Base-by-base conservation (phyloP, 2,797 vertebrate species). In the Peromyscus nudipes region DNA sequence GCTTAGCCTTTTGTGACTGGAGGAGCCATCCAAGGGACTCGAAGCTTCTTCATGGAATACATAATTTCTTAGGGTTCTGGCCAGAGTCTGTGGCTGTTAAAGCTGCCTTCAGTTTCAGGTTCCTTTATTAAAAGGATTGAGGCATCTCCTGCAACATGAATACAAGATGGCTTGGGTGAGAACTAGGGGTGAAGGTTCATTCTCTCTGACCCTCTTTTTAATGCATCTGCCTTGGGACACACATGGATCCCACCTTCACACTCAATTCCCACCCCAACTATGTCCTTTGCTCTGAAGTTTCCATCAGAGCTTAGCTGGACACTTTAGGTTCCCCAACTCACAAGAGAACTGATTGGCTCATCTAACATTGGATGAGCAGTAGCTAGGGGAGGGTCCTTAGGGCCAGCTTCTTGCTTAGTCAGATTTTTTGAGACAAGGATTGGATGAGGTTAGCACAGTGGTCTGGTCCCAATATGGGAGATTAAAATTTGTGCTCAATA, bases 311-410 rank as follows among this genome's bases (percentile, higher is more conserved):
- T 60, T 88, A 37, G 34, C 37, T 65, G n/a, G n/a, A 86, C 67
- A 46, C 4, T 71, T 37, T 23, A n/a, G 34, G 49, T 6, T 23
- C 19, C 46, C 34, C 4, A 11, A 81, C 49, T 71, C 37, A 49
- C 81, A 82, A 84, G 25, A 93, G 52, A 85, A 75, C n/a, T 83
- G 23, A 91, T 81, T 88, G 94, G 55, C 9, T 80, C 12, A 6
- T 37, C n/a, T 57, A 52, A 91, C 23, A 11, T 46, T 57, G n/a
- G 29, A 17, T 57, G 80, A 82, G 69, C 43, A 37, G 37, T 31
- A 27, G 3, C 19, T 81, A 19, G 25, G 25, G 11, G 19, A 27
- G n/a, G 10, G 40, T 49, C 34, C 49, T 80, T 25, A 13, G 12
- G 29, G 23, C 27, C 55, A n/a, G 57, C 46, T 87, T 65, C 6